Evolutionary conservation across 1,140 invertebrate species (phyloP), one percentile per base, ranked within the genome.

Genomic region (Drosophila neocordata): DNA sequence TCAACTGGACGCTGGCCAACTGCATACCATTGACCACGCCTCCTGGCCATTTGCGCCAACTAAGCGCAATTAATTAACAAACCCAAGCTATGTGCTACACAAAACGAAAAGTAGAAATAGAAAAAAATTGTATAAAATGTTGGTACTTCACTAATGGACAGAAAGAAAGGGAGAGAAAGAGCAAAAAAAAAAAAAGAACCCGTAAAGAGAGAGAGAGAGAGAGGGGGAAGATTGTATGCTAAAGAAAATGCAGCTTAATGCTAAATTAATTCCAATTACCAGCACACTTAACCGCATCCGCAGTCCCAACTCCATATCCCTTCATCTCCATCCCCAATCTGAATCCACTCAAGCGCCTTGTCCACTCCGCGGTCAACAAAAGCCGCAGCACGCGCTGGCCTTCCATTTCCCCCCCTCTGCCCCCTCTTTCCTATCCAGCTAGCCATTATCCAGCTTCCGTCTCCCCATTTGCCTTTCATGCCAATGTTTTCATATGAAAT

Each of bases 231-330:
- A 85, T 73, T 80, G 74, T 44, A 22, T 74, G 84, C 79, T 62
- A 87, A 88, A 88, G 84, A 87, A 75, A 87, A 88, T 87, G 79
- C 79, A 77, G 83, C 83, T 88, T 87, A 88, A 87, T 87, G 83
- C 83, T 87, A 81, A 88, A 87, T 87, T 88, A 87, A 87, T 87
- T 87, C 83, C 83, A 87, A 87, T 87, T 87, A 87, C 83, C 83
- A 62, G 65, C 64, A 61, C 55, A 53, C 22, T 35, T 41, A 53
- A 37, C 35, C 55, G 18, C 53, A 22, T 55, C 58, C n/a, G 62
- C 73, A 15, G 35, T 52, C 37, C 34, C 41, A 13, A n/a, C 11
- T 1, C 38, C 65, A 52, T 80, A 67, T 67, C 78, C 80, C 77
- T 67, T 66, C 56, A 67, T 18, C 22, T 41, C 52, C 13, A 51